phyloP scores from a whole-genome alignment of 2,113 vertebrate genomes.

The Scomber japonicus region DNA sequence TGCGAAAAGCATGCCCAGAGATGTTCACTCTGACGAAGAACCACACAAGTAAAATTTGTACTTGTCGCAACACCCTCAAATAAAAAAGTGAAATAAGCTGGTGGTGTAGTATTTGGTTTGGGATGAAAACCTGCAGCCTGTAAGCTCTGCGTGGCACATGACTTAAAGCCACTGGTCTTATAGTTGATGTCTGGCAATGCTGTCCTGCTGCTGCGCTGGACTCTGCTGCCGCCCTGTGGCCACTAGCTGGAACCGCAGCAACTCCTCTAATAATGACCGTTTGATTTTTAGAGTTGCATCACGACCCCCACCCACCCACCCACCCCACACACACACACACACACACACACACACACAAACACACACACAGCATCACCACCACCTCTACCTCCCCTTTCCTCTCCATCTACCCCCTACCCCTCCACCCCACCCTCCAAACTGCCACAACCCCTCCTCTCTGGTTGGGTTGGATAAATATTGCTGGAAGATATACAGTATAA shows the following conservation, averaged over 20 bases:
- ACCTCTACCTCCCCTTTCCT: slow-evolving; percentile 47
- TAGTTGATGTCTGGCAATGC: slow-evolving; percentile 19
- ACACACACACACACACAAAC: background rate
- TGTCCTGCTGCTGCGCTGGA: slow-evolving; percentile 49
- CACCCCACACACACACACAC: background rate
- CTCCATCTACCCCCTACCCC: slow-evolving; percentile 33
- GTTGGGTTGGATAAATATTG: slow-evolving; percentile 80
- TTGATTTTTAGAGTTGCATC: slow-evolving; percentile 72
- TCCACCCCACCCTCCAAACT: background rate
- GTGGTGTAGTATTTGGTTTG: slow-evolving; percentile 28
- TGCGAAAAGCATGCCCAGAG: background rate
- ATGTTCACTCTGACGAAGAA: background rate
- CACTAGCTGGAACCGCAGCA: slow-evolving; percentile 1
- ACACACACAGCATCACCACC: background rate
- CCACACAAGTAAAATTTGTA: slow-evolving; percentile 11
- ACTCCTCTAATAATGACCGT: slow-evolving; percentile 48
- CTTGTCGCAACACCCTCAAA: slow-evolving; percentile 11
- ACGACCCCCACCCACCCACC: slow-evolving; percentile 15
- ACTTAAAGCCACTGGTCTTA: slow-evolving; percentile 37
- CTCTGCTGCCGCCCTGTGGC: slow-evolving; percentile 76
- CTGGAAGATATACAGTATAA: slow-evolving; percentile 81
- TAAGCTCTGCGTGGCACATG: slow-evolving; percentile 44
- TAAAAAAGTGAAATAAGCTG: slow-evolving; percentile 24
- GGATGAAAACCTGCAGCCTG: slow-evolving; percentile 29
- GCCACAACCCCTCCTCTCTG: slow-evolving; percentile 55